phyloP scores from a whole-genome alignment of 2,113 vertebrate genomes.

The Plectropomus leopardus region DNA sequence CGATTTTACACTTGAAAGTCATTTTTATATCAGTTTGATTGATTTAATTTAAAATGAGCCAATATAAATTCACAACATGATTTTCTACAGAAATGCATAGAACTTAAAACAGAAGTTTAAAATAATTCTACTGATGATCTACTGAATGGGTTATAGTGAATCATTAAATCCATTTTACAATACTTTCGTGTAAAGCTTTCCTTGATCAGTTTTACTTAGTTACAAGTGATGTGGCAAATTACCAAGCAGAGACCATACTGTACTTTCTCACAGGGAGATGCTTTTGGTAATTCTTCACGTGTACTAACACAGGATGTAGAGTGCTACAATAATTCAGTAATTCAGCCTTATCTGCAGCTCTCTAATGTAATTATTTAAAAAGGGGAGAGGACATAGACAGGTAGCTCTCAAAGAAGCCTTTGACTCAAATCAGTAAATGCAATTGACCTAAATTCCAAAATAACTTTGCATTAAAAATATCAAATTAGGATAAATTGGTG shows the following conservation, averaged over 20 bases:
- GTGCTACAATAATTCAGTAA: conserved; percentile 1
- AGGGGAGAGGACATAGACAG: conserved; percentile 20
- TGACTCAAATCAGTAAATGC: conserved; percentile 23
- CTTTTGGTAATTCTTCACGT: background rate
- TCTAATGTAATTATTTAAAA: conserved; percentile 50
- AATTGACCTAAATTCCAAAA: conserved; percentile 31
- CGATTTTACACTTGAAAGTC: background rate
- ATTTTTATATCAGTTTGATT: background rate
- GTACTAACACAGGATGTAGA: too few relatives aligned
- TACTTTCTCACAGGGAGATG: background rate
- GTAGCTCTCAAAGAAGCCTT: conserved; percentile 50
- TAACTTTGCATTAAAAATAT: conserved; percentile 4
- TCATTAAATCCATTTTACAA: background rate
- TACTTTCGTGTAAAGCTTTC: background rate
- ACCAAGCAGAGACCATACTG: background rate
- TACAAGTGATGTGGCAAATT: background rate
- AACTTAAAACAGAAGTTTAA: too few relatives aligned
- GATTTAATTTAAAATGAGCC: background rate
- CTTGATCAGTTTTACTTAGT: background rate
- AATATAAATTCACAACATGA: background rate
- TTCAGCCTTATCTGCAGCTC: background rate
- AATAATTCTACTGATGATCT: too few relatives aligned
- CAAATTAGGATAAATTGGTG: background rate
- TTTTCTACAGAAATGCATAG: background rate
- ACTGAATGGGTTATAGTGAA: background rate